Conservation (phyloP, 2,888 invertebrate genomes). For the Malacosoma neustria region DNA sequence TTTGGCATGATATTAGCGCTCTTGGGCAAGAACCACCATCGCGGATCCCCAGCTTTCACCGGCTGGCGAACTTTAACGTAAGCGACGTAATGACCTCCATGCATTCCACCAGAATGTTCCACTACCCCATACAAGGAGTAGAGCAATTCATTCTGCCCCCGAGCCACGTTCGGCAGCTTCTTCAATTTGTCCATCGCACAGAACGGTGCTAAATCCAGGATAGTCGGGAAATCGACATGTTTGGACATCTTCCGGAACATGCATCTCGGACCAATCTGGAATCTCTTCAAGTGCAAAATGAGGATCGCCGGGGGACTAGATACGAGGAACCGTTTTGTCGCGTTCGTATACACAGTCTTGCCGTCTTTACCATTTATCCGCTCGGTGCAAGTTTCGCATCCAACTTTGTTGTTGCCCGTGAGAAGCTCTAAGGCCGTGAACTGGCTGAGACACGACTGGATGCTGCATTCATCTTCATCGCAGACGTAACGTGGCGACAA, state of each 20-base stretch:
- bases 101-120: slow-evolving; percentile 93
- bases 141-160: slow-evolving; percentile 80
- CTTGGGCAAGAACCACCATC: slow-evolving; percentile 83
- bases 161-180: slow-evolving; percentile 75
- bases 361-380: slow-evolving; percentile 79
- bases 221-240: slow-evolving; percentile 89
- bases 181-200: slow-evolving; percentile 82
- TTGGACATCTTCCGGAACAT: slow-evolving; percentile 89
- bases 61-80: slow-evolving; percentile 91
- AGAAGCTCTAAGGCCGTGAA: slow-evolving; percentile 94
- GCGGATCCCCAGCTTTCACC: slow-evolving; percentile 76
- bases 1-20: slow-evolving; percentile 70
- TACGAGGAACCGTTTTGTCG: slow-evolving; percentile 89
- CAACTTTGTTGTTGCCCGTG: slow-evolving; percentile 93
- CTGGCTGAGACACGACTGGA: slow-evolving; percentile 92
- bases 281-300: slow-evolving; percentile 96
- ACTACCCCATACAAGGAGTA: slow-evolving; percentile 97
- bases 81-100: slow-evolving; percentile 91
- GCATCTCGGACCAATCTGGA: slow-evolving; percentile 85
- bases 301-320: slow-evolving; percentile 94
- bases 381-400: slow-evolving; percentile 92
- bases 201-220: slow-evolving; percentile 93
- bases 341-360: slow-evolving; percentile 86
- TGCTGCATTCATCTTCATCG: slow-evolving; percentile 86
- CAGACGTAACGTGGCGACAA: slow-evolving; percentile 81